Evolutionary conservation across 2,113 vertebrate species (phyloP), one percentile per base, ranked within the genome.

Genomic region (Oncorhynchus keta): DNA sequence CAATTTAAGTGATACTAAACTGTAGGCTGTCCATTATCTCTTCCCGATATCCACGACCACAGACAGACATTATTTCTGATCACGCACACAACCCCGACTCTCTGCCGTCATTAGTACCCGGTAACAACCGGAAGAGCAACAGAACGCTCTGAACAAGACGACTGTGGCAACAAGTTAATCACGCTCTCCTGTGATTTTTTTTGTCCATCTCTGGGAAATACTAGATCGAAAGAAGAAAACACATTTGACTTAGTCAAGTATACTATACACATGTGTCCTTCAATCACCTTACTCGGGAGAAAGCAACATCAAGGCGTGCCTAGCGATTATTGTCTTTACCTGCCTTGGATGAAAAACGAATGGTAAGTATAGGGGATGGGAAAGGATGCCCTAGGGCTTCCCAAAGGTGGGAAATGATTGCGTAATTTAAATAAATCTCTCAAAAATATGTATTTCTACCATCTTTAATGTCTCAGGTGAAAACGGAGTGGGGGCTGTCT

Each of bases 101-200:
- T 62, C 81, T 84, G 75, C 73, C 65, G 68, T 80, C 83, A 83
- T 57, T 73, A 78, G 80, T 80, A 48, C 81, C 74, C 71, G 55
- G 68, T 73, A 85, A 85, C 78, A 85, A 86, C 90, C 88, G 88
- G 90, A 89, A 92, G 82, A 84, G 4, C 70, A 70, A 24, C 57
- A 75, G 67, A 26, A 18, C 32, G 8, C 48, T 75, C 75, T 71
- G 67, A 72, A 48, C 66, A 59, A 73, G 13, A 61, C 85, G 68
- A 67, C 64, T 68, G 77, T 83, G 82, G 39, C 39, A 45, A 86
- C 67, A 81, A 85, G 77, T 71, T 79, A 67, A 70, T 51, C 55
- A 51, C n/a, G 62, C 62, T 35, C 26, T 70, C 70, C 20, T 32
- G 0, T 32, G 14, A 22, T 24, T 55, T 51, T 70, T 26, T 64